Base-by-base conservation (phyloP, 92 coral and sea anemone species). In the Montipora capitata region DNA sequence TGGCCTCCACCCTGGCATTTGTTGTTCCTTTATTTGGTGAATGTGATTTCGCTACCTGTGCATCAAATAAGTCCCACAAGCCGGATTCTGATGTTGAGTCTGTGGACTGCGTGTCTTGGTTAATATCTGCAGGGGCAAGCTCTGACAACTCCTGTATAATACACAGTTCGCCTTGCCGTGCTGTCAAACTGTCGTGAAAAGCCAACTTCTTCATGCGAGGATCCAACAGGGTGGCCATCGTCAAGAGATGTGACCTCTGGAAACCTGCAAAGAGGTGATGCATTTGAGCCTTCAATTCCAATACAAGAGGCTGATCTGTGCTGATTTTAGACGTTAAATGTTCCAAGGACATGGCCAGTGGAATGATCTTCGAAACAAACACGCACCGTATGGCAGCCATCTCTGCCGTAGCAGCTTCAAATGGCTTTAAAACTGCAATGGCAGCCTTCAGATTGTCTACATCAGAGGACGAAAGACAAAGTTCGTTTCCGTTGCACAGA, bases 141-240 rank as follows among this genome's bases (percentile, higher is more conserved):
- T 18, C 51, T 39, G 77, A 58, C 58, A 58, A 43, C 72, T 85
- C 83, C 73, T 77, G 90, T n/a, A 86, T 38, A 16, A 86, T 73
- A 70, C 56, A 41, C 39, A 78, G 72, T 40, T 62, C 84, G 14
- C 78, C 84, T 35, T 77, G 85, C 16, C 35, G 74, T n/a, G 48
- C 78, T 14, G 71, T 78, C 61, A 2, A 61, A 68, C 65, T 27
- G 41, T 86, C 82, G 48, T 51, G n/a, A 63, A 86, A 68, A 27
- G 84, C 90, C 56, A 86, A 10, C 56, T 86, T 86, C 85, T 86
- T 67, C 57, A 86, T n/a, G 20, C 85, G 84, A 38, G 84, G 90
- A 86, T 86, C 85, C 8, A 86, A 48, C 41, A 86, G 10, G 10
- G 90, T 86, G 43, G 90, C 69, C 78, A 77, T 51, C 10, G 85